These are phyloP conservation scores for Cerceris ruficornis DNA, from an alignment of 2,888 invertebrate species.

Conservation along the genomic window DNA sequence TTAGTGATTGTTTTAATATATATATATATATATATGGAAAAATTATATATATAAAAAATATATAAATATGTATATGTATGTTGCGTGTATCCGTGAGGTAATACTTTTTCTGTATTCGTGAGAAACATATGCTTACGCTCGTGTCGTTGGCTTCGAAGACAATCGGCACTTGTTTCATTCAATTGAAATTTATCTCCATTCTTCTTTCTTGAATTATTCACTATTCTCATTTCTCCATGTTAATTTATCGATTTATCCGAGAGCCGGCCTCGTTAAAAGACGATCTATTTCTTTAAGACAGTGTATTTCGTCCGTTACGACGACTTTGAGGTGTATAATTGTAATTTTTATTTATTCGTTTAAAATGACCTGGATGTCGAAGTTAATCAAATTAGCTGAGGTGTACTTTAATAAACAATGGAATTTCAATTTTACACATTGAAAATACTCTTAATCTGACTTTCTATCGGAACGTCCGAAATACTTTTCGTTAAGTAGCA, in stretches of 20 bases:
- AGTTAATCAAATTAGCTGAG: constrained; percentile 37
- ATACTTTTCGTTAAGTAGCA: no score
- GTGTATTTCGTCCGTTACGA: background rate
- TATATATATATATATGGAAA: constrained; percentile 49
- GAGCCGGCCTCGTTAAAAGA: constrained; percentile 52
- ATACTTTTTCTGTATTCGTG: constrained; percentile 8
- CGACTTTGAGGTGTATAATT: background rate
- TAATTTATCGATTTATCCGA: constrained; percentile 13
- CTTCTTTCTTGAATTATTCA: constrained; percentile 3
- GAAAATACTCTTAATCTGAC: no score
- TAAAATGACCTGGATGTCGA: background rate
- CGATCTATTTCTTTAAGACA: constrained; percentile 1
- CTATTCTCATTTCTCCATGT: constrained; percentile 8
- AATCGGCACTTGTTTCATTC: constrained; percentile 36
- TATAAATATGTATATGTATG: constrained; percentile 54
- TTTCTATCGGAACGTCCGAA: no score
- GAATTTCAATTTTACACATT: background rate
- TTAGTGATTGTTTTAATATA: constrained; percentile 69
- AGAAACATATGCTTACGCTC: constrained; percentile 8
- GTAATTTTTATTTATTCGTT: constrained; percentile 28
- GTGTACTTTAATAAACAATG: background rate
- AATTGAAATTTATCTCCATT: background rate
- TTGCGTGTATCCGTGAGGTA: constrained; percentile 43
- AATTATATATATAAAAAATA: background rate
- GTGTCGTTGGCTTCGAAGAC: constrained; percentile 31